Percentiles rank a stretch among this genome's conserved stretches.
Evolutionary conservation across 2,888 invertebrate genomes (phyloP).

Genomic region (Rugalucina vietnamica): DNA sequence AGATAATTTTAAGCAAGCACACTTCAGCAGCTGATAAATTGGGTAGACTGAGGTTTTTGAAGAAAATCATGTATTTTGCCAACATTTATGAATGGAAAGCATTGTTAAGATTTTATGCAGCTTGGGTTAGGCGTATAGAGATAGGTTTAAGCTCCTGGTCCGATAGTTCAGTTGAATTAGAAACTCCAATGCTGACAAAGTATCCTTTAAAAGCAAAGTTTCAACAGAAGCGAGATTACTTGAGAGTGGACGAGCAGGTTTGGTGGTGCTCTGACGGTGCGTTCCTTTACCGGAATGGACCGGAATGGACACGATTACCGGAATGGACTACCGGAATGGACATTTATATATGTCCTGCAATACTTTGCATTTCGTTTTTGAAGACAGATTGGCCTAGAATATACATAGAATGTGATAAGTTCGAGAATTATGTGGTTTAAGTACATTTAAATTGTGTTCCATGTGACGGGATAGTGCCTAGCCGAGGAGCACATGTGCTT

Average conservation of each 20-base stretch:
- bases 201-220: neutral
- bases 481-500: too few relatives aligned
- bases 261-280: conserved; percentile 2
- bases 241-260: neutral
- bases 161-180: neutral
- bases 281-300: too few relatives aligned
- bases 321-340: too few relatives aligned
- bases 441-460: too few relatives aligned
- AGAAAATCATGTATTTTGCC: conserved; percentile 16
- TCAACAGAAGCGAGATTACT: neutral
- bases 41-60: conserved; percentile 1
- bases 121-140: conserved; percentile 8
- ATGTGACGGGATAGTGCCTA: too few relatives aligned
- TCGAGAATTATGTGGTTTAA: too few relatives aligned
- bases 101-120: conserved; percentile 22
- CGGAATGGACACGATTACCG: too few relatives aligned
- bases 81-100: conserved; percentile 26
- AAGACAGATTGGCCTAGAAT: too few relatives aligned
- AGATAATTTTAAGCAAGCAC: conserved; percentile 7
- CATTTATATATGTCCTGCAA: too few relatives aligned
- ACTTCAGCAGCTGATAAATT: conserved; percentile 2
- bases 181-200: neutral
- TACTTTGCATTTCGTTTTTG: too few relatives aligned
- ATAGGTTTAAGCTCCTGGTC: conserved; percentile 1
- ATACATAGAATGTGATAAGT: too few relatives aligned